Conservation (phyloP, 2,113 vertebrate species). For the Excalfactoria chinensis region DNA sequence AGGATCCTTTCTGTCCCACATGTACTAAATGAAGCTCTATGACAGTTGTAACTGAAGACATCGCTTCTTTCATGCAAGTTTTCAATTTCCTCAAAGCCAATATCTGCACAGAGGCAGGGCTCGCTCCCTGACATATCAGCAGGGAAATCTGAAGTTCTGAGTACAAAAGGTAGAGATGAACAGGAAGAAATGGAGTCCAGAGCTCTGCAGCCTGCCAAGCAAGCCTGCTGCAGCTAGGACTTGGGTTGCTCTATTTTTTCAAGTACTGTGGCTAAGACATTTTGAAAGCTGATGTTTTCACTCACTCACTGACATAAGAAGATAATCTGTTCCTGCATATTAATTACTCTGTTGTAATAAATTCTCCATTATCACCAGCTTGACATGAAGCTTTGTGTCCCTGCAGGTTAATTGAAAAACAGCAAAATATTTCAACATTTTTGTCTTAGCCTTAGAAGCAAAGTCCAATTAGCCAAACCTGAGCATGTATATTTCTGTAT, state of each 20-base stretch:
- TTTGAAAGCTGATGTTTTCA: background rate
- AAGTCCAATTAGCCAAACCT: background rate
- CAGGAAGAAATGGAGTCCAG: background rate
- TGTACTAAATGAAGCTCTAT: background rate
- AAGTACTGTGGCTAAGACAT: background rate
- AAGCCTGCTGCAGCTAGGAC: background rate
- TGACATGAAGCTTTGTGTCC: background rate
- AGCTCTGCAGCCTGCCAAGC: background rate
- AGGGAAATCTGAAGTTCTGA: background rate
- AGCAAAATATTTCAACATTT: background rate
- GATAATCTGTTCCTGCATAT: background rate
- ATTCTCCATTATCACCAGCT: no score
- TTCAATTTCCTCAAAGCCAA: background rate
- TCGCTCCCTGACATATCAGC: background rate
- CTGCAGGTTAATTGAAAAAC: background rate
- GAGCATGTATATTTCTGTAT: background rate
- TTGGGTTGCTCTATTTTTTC: background rate
- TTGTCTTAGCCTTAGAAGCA: background rate
- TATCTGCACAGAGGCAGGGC: background rate
- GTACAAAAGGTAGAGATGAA: background rate
- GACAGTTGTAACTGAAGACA: background rate
- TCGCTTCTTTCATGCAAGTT: background rate
- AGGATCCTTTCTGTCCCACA: background rate
- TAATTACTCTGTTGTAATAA: no score
- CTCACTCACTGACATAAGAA: background rate